phyloP scores from a whole-genome alignment of 2,797 vertebrate genomes.

The Melanotaenia maccullochi region DNA sequence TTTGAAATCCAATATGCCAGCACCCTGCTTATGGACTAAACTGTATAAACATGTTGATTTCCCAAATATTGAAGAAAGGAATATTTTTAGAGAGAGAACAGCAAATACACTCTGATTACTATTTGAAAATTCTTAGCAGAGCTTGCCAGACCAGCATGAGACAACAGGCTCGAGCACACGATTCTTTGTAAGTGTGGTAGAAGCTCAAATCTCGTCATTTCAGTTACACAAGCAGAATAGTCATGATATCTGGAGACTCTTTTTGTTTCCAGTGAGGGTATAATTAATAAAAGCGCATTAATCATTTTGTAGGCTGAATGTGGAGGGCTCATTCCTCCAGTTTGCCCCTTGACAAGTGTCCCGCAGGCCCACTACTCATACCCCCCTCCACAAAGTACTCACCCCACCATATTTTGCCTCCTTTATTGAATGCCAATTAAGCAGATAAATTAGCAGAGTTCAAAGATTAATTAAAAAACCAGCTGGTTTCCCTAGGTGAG shows the following conservation, averaged over 20 bases:
- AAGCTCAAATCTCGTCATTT: conserved; percentile 53
- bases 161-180: conserved; percentile 20
- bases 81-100: conserved; percentile 1
- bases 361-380: conserved; percentile 56
- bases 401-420: conserved; percentile 57
- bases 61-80: conserved; percentile 8
- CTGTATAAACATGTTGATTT: conserved; percentile 16
- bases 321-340: conserved; percentile 67
- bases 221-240: conserved; percentile 47
- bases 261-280: conserved; percentile 69
- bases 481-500: conserved; percentile 64
- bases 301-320: conserved; percentile 77
- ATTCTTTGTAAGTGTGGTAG: conserved; percentile 27
- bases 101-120: conserved; percentile 11
- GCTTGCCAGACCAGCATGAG: conserved; percentile 17
- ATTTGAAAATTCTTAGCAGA: conserved; percentile 19
- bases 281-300: conserved; percentile 82
- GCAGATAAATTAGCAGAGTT: conserved; percentile 79
- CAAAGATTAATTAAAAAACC: conserved; percentile 81
- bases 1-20: conserved; percentile 9
- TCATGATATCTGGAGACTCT: conserved; percentile 64
- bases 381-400: conserved; percentile 39
- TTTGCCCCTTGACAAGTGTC: conserved; percentile 70
- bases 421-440: conserved; percentile 82
- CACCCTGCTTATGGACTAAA: not conserved